Evolutionary conservation across 1,140 invertebrate genomes (phyloP), one percentile per base, ranked within the genome.

Genomic region (Armadillidium nasatum): DNA sequence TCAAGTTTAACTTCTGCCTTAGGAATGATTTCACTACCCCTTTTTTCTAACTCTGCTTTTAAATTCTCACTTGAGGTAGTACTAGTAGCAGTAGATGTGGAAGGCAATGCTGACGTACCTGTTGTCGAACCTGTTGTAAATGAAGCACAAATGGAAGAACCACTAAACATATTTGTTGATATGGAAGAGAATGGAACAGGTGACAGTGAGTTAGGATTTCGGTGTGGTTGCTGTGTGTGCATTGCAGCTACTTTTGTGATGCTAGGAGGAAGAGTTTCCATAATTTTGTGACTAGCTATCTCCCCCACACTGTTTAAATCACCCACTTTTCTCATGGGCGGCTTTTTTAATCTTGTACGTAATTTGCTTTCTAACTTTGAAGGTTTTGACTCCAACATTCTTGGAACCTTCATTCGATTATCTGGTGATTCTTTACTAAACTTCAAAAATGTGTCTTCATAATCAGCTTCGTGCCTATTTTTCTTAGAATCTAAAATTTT

Each of bases 251-350:
- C 80, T 77, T 79, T 78, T 60, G 80, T 79, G 33, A 81, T 81
- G 71, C 80, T 81, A 45, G 80, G 80, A 15, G 80, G 80, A 21
- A 81, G 75, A 13, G 80, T 81, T 33, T 81, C 77, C 66, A 81
- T 68, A 46, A 81, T 81, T 81, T 78, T 81, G 80, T 81, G 80
- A 78, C 80, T 81, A 81, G 80, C 76, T 67, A 81, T 78, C 54
- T 80, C 81, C 70, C 80, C 80, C 33, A 79, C 74, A 81, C 78
- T 81, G 72, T 81, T 81, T 33, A 81, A 71, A 71, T 78, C 80
- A 7, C 80, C 80, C 44, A 81, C 75, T 75, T 79, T 81, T 43
- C 80, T 71, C 70, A 79, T 75, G 43, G 77, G 70, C 33, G 73
- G 66, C 68, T 81, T 81, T 72, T 81, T 81, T 66, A 72, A 67